Conservation (phyloP, 2,888 invertebrate genomes). For the Alentia gelatinosa region DNA sequence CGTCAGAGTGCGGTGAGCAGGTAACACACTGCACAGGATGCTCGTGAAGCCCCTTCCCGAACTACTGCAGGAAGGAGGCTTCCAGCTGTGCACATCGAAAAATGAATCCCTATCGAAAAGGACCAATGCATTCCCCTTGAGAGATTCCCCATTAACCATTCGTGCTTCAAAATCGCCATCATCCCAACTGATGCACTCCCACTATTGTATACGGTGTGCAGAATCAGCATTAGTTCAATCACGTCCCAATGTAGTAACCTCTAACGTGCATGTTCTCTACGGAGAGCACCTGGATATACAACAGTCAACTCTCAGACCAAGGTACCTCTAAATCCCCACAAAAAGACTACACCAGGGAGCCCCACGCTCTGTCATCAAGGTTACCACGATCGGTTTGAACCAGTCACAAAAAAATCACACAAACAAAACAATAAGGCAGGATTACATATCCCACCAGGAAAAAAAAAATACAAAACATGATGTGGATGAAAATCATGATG, state of each 20-base stretch:
- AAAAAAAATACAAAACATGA: not conserved
- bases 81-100: not conserved
- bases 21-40: not conserved
- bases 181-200: not conserved
- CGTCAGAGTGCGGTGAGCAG: constrained; percentile 4
- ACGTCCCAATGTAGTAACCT: not conserved
- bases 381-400: not conserved
- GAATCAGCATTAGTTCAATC: not conserved
- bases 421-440: not conserved
- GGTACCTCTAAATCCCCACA: not conserved
- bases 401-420: not conserved
- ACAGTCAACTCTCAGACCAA: not conserved
- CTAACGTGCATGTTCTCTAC: not conserved
- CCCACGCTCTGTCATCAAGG: not conserved
- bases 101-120: not conserved
- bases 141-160: too few relatives aligned
- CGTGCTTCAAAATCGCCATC: too few relatives aligned
- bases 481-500: too few relatives aligned
- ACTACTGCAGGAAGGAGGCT: not conserved
- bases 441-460: not conserved
- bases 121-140: not conserved
- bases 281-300: not conserved
- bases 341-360: not conserved
- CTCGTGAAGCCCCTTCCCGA: not conserved
- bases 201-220: not conserved